Conservation (phyloP, 2,113 vertebrate species). For the Corythoichthys haematopterus region DNA sequence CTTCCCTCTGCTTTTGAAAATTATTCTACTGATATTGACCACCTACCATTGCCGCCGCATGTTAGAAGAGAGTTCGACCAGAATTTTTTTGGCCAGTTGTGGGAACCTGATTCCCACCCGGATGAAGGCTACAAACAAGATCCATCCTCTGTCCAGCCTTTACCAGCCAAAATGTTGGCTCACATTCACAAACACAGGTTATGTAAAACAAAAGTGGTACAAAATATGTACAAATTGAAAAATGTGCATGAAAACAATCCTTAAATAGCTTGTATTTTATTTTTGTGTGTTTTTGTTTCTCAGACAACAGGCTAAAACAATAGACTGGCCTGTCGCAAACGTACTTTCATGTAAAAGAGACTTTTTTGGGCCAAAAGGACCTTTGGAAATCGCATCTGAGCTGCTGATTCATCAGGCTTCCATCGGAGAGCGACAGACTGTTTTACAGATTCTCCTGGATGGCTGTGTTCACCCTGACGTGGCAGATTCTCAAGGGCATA, state of each 20-base stretch:
- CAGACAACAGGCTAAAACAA: constrained; percentile 42
- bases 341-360: constrained; percentile 67
- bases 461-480: constrained; percentile 71
- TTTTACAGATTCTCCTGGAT: constrained; percentile 62
- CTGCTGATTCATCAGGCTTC: constrained; percentile 69
- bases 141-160: constrained; percentile 41
- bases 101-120: constrained; percentile 32
- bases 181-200: constrained; percentile 65
- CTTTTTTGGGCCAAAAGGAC: constrained; percentile 68
- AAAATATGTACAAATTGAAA: background rate
- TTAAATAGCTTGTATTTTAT: background rate
- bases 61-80: constrained; percentile 70
- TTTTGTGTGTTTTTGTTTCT: background rate
- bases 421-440: constrained; percentile 59
- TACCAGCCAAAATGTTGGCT: constrained; percentile 63
- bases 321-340: constrained; percentile 64
- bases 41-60: constrained; percentile 73
- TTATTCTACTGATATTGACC: constrained; percentile 72
- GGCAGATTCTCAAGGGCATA: constrained; percentile 73
- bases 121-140: constrained; percentile 39
- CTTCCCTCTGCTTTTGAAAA: constrained; percentile 67
- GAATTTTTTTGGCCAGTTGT: constrained; percentile 56
- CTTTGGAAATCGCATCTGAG: constrained; percentile 69
- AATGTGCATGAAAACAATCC: background rate
- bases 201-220: background rate